These are phyloP conservation scores for Crotophaga sulcirostris DNA, from an alignment of 2,113 vertebrate genomes.

Conservation along the genomic window DNA sequence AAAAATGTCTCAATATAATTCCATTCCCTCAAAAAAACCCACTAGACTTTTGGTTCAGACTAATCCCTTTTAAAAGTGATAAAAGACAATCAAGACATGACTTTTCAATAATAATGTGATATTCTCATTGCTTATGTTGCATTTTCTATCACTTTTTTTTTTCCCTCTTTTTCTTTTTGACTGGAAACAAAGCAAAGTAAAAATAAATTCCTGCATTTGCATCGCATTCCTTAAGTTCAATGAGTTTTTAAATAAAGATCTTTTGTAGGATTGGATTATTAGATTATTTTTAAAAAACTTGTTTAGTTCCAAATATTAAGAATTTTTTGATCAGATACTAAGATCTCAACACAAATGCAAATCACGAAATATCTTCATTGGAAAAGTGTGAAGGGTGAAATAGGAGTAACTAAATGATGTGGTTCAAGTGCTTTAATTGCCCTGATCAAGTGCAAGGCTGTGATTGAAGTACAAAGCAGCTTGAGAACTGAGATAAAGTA, in stretches of 20 bases:
- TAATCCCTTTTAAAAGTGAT: not conserved
- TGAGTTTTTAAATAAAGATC: not conserved
- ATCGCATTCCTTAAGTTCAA: not conserved
- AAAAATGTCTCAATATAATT: not conserved
- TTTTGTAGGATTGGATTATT: not conserved
- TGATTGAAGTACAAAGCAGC: not conserved
- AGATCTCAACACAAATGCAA: not conserved
- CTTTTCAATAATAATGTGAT: not conserved
- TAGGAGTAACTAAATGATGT: slow-evolving; percentile 11
- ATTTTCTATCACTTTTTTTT: not conserved
- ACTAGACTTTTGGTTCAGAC: not conserved
- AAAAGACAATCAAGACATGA: not conserved
- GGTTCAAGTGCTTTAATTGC: not conserved
- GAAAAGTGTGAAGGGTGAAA: slow-evolving; percentile 52
- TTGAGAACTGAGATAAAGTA: not conserved
- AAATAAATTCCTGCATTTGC: not conserved
- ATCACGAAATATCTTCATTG: not conserved
- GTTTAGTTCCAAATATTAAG: slow-evolving; percentile 6
- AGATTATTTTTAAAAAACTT: not conserved
- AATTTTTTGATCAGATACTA: not conserved
- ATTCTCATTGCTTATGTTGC: not conserved
- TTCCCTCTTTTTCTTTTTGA: too few relatives aligned
- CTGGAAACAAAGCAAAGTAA: not conserved
- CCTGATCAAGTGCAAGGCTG: not conserved
- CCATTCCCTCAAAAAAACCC: not conserved